Base-by-base conservation (phyloP, 2,888 invertebrate genomes). In the Junonia oenone region DNA sequence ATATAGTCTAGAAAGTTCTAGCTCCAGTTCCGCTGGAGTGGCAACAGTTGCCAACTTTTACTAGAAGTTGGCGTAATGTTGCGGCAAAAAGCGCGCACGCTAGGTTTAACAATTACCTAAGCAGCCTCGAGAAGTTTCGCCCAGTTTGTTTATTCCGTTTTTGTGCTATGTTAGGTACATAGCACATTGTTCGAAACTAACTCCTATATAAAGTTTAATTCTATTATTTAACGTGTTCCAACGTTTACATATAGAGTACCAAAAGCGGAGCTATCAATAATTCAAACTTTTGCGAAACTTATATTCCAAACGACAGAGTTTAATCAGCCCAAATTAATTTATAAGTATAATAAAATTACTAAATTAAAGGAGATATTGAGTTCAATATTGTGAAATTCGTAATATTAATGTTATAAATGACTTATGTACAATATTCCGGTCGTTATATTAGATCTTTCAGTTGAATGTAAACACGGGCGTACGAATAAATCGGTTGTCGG, bases 61-160 rank as follows among this genome's bases (percentile, higher is more conserved):
- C 76, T 70, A 72, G 73, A 73, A 83, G 86, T 84, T 81, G 78
- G 78, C 73, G 85, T 88, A 86, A 86, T 82, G 84, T 78, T 83
- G 84, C 72, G 83, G 87, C 82, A 86, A 86, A 88, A 88, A 87
- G 83, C 86, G 83, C 76, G 78, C 79, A 83, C 81, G 87, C 76
- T 83, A 83, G 81, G 84, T 84, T 88, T 83, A 87, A 88, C 88
- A 87, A 88, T 88, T 87, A 87, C 83, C 84, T 87, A 88, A 88
- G 89, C 88, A 88, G 78, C 70, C 64, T 58, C 68, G 69, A 67
- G 76, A 81, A 82, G 75, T 84, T 83, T 77, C 66, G 63, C 68
- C 13, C 71, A 68, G 77, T 78, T 76, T 78, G 78, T 76, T 75
- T 78, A 72, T 75, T 72, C 71, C 72, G 76, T 71, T 77, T 73